A percentile compares a stretch with the other conserved stretches of the same genome.
Evolutionary conservation across 1,140 invertebrate species (phyloP).

Genomic region (Bombus huntii): DNA sequence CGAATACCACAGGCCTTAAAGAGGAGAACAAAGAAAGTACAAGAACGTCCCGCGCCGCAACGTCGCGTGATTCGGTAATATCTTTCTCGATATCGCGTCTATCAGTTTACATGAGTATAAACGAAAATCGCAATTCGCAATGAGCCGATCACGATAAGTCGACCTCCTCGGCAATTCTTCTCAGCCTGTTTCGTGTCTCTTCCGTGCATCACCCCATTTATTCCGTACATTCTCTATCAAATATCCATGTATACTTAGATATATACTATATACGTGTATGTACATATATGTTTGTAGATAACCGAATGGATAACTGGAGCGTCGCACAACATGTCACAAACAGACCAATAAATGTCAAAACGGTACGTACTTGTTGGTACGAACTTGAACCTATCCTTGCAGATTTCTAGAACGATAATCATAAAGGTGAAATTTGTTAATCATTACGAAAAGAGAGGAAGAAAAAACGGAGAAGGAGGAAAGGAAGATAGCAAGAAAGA

Average conservation of each 20-base stretch:
- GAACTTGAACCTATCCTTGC: neutral
- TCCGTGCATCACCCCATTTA: constrained; percentile 35
- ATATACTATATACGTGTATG: neutral
- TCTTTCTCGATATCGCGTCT: constrained; percentile 63
- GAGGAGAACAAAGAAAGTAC: constrained; percentile 40
- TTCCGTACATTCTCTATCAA: neutral
- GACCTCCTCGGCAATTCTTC: neutral
- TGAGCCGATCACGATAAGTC: neutral
- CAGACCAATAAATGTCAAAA: constrained; percentile 10
- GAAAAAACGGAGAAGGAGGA: neutral
- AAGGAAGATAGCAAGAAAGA: neutral
- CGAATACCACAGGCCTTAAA: neutral
- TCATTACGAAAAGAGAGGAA: neutral
- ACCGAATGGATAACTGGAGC: neutral
- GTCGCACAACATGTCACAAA: neutral
- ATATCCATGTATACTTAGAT: neutral
- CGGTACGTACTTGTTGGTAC: neutral
- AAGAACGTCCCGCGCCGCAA: constrained; percentile 53
- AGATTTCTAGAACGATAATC: neutral
- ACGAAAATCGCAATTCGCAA: constrained; percentile 3
- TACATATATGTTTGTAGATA: neutral
- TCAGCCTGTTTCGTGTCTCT: neutral
- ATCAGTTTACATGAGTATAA: constrained; percentile 11
- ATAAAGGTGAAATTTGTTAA: neutral
- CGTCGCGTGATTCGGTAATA: constrained; percentile 77